Percentiles rank a stretch among this genome's conserved stretches.
phyloP scores from a whole-genome alignment of 2,797 vertebrate genomes.

The Labroides dimidiatus region DNA sequence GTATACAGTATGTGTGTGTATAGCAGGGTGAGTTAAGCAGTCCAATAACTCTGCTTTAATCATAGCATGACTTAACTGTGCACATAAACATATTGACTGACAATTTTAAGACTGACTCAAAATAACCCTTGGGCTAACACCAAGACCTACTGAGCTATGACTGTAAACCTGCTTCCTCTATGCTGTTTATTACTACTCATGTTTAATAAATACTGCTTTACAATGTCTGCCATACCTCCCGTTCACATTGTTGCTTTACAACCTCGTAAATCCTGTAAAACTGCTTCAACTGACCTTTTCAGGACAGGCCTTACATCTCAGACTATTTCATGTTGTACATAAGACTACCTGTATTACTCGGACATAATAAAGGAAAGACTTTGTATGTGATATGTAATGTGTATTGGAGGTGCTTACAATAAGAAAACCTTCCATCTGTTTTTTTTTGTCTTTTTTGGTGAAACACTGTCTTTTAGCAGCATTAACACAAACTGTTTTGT shows the following conservation, averaged over 20 bases:
- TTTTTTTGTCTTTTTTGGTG: too few species aligned
- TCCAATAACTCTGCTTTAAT: too few species aligned
- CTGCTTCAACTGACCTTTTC: conserved; percentile 15
- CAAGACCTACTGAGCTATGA: not conserved
- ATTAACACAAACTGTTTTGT: not conserved
- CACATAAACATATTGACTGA: not conserved
- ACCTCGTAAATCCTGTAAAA: conserved; percentile 4
- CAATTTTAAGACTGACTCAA: conserved; percentile 5
- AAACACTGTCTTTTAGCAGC: not conserved
- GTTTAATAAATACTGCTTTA: conserved; percentile 16
- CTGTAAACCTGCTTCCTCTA: conserved; percentile 3
- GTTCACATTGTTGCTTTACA: conserved; percentile 6
- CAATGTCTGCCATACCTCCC: conserved; percentile 15
- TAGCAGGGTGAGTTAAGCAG: too few species aligned
- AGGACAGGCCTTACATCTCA: not conserved
- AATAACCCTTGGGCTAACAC: not conserved
- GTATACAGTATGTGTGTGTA: too few species aligned
- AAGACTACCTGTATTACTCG: not conserved
- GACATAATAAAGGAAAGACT: not conserved
- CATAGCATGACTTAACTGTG: too few species aligned
- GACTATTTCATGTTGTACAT: not conserved
- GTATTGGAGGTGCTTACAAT: not conserved
- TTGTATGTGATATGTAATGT: not conserved
- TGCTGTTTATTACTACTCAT: conserved; percentile 12
- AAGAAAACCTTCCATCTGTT: not conserved